These are phyloP conservation scores for Acronicta psi DNA, from an alignment of 2,888 invertebrate genomes.

Conservation along the genomic window DNA sequence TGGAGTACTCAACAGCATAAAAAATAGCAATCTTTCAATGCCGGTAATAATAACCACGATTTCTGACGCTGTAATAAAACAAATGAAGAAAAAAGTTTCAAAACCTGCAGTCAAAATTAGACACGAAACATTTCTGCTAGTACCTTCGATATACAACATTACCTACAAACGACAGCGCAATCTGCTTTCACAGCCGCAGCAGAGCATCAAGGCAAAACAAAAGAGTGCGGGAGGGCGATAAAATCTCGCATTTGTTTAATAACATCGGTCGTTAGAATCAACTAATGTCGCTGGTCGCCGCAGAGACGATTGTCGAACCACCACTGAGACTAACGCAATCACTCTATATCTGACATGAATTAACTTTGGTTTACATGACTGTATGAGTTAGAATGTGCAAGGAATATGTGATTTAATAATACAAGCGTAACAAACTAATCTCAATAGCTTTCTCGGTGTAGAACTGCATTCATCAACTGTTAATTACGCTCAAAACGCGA, in stretches of 20 bases:
- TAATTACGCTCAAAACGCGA: background rate
- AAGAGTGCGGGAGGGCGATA: conserved; percentile 80
- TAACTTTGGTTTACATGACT: conserved; percentile 56
- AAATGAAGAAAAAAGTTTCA: background rate
- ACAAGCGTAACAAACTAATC: background rate
- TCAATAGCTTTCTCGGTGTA: background rate
- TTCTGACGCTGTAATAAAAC: conserved; percentile 1
- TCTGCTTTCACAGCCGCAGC: conserved; percentile 76
- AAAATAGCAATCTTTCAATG: background rate
- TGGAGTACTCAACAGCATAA: too few relatives aligned
- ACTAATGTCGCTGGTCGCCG: conserved; percentile 74
- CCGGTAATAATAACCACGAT: background rate
- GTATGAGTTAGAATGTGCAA: background rate
- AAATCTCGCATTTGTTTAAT: conserved; percentile 86
- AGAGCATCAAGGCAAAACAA: conserved; percentile 72
- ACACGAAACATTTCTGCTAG: conserved; percentile 44
- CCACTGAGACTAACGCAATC: conserved; percentile 59
- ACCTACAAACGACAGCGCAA: conserved; percentile 60
- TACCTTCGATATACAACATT: conserved; percentile 50
- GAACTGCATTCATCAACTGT: background rate
- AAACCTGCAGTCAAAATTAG: conserved; percentile 26
- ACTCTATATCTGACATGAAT: conserved; percentile 50
- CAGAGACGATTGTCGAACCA: conserved; percentile 68
- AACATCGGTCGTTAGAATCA: conserved; percentile 84
- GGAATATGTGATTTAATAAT: background rate